These are phyloP conservation scores for Cephus spinipes DNA, from an alignment of 2,888 invertebrate species.

Conservation along the genomic window DNA sequence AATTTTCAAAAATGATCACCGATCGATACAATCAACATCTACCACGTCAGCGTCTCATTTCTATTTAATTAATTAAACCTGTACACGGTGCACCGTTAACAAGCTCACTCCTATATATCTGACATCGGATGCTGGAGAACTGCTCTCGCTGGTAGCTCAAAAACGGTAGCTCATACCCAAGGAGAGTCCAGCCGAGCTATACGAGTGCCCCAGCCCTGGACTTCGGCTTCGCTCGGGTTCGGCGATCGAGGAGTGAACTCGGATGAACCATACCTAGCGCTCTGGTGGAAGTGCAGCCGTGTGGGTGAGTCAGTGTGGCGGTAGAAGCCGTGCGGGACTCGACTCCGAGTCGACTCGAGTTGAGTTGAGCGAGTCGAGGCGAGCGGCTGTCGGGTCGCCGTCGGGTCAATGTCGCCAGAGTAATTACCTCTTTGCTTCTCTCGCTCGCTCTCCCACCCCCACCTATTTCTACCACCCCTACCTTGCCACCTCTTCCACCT, in stretches of 20 bases:
- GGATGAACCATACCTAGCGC: slow-evolving; percentile 56
- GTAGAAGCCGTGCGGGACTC: slow-evolving; percentile 11
- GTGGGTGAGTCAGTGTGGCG: slow-evolving; percentile 33
- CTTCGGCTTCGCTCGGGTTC: slow-evolving; percentile 47
- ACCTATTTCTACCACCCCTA: slow-evolving; percentile 18
- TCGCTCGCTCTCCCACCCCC: slow-evolving; percentile 19
- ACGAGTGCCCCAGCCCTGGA: too few relatives aligned
- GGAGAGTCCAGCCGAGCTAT: too few relatives aligned
- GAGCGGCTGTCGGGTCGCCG: slow-evolving; percentile 58
- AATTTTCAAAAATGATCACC: too few relatives aligned
- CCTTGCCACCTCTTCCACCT: slow-evolving; percentile 27
- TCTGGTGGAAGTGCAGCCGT: slow-evolving; percentile 37
- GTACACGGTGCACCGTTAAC: too few relatives aligned
- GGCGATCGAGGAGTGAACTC: slow-evolving; percentile 63
- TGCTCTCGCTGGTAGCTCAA: too few relatives aligned
- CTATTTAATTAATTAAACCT: too few relatives aligned
- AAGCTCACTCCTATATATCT: too few relatives aligned
- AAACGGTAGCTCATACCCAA: too few relatives aligned
- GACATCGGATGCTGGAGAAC: too few relatives aligned
- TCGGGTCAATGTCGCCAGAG: slow-evolving; percentile 64
- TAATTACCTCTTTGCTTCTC: slow-evolving; percentile 55
- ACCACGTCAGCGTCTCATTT: too few relatives aligned
- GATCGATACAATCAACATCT: too few relatives aligned
- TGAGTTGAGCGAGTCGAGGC: slow-evolving; percentile 44
- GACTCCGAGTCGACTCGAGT: slow-evolving; percentile 14